Evolutionary conservation across 2,888 invertebrate genomes (phyloP), one percentile per base, ranked within the genome.

Genomic region (Mythimna lalbum): DNA sequence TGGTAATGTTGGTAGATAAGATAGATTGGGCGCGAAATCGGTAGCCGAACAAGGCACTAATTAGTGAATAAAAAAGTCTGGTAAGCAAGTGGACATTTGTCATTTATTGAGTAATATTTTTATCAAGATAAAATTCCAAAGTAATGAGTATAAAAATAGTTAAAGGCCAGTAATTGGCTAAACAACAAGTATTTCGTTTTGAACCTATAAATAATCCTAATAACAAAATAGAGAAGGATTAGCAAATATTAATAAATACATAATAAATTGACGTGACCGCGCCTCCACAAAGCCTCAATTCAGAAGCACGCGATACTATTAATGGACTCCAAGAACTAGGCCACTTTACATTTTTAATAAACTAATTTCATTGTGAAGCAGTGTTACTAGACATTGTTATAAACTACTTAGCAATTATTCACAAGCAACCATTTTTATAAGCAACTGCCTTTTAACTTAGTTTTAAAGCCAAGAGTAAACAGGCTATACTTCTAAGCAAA

Each of bases 241-340:
- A 76, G 1, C 33, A 10, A 14, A 33, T 55, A 63, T 52, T 63
- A 68, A 75, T 78, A 21, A 57, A 72, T 61, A 53, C 52, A 50
- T 60, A 66, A 63, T n/a, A 53, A 66, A 71, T 63, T 53, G 62
- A 21, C 70, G 55, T 78, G 62, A 59, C 50, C 21, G 19, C 52
- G 12, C 14, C 31, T 17, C 23, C 14, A 21, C 19, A 12, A 14
- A 27, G 56, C 55, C 27, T 67, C 56, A n/a, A 63, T 36, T 47
- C 49, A 50, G 9, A 55, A 63, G 69, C 83, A 83, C 81, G 81
- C 81, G 61, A 83, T 63, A 56, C 65, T 19, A 80, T 70, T 79
- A 75, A 75, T 73, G 67, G 19, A 33, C 52, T 62, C 36, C 59
- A 31, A 78, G 59, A 80, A 74, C 63, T 56, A 59, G 43, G 31